Evolutionary conservation across 2,113 vertebrate species (phyloP).

Genomic region (Prinia subflava): DNA sequence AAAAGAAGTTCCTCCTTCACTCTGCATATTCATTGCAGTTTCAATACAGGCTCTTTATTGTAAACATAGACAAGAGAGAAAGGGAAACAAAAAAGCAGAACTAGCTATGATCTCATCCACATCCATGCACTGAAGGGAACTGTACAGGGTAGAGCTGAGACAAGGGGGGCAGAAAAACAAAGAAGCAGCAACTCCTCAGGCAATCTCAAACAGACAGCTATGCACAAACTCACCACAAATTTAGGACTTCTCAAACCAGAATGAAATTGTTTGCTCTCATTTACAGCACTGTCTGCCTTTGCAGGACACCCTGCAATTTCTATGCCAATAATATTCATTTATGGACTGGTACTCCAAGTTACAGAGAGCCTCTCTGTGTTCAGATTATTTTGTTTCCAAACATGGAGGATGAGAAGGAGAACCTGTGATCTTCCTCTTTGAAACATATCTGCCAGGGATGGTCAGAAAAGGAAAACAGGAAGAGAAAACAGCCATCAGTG

Average conservation of each 20-base stretch:
- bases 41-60: neutral
- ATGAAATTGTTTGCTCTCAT: neutral
- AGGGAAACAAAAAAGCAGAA: slow-evolving; percentile 48
- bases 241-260: neutral
- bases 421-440: neutral
- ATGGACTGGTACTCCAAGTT: neutral
- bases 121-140: neutral
- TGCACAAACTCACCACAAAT: neutral
- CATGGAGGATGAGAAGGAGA: neutral
- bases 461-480: slow-evolving; percentile 17
- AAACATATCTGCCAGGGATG: neutral
- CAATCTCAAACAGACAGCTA: neutral
- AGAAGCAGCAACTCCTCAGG: neutral
- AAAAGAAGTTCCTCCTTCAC: neutral
- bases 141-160: neutral
- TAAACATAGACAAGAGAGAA: slow-evolving; percentile 4
- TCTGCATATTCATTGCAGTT: neutral
- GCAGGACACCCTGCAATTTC: neutral
- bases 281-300: neutral
- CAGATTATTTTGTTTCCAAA: neutral
- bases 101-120: neutral
- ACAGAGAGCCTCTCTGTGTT: accelerated
- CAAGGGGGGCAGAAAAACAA: neutral
- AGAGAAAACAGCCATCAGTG: neutral
- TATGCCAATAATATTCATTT: neutral